Conservation (phyloP, 2,888 invertebrate species). For the Caenorhabditis auriculariae region DNA sequence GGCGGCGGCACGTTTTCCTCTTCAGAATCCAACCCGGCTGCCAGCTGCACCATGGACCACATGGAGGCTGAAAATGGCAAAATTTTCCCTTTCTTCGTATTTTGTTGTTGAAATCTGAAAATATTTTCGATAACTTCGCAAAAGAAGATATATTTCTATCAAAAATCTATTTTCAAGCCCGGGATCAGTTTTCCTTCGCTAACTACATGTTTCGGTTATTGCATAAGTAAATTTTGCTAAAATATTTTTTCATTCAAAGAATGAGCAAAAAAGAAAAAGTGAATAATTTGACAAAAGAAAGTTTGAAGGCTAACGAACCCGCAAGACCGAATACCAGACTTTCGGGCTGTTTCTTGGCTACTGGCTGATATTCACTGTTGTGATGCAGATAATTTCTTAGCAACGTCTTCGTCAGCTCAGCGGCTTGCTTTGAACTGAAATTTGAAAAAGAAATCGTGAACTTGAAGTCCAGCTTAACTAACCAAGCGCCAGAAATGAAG, state of each 20-base stretch:
- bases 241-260: not conserved
- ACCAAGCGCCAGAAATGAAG: constrained; percentile 62
- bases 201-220: not conserved
- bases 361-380: constrained; percentile 38
- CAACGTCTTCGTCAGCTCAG: constrained; percentile 64
- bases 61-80: constrained; percentile 50
- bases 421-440: constrained; percentile 61
- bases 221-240: not conserved
- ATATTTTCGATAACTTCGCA: too few species aligned
- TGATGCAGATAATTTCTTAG: constrained; percentile 65
- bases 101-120: not conserved
- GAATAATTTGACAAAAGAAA: too few species aligned
- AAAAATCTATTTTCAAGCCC: too few species aligned
- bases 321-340: constrained; percentile 81
- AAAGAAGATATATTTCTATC: too few species aligned
- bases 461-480: constrained; percentile 3
- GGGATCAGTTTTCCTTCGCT: too few species aligned
- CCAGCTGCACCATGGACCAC: constrained; percentile 59
- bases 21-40: constrained; percentile 34
- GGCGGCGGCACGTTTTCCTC: constrained; percentile 59
- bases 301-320: constrained; percentile 66
- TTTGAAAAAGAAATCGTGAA: constrained; percentile 42
- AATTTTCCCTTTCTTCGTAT: not conserved
- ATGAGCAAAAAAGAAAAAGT: not conserved
- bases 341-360: constrained; percentile 71